phyloP scores from a whole-genome alignment of 2,113 vertebrate species.

The Hippocampus comes region DNA sequence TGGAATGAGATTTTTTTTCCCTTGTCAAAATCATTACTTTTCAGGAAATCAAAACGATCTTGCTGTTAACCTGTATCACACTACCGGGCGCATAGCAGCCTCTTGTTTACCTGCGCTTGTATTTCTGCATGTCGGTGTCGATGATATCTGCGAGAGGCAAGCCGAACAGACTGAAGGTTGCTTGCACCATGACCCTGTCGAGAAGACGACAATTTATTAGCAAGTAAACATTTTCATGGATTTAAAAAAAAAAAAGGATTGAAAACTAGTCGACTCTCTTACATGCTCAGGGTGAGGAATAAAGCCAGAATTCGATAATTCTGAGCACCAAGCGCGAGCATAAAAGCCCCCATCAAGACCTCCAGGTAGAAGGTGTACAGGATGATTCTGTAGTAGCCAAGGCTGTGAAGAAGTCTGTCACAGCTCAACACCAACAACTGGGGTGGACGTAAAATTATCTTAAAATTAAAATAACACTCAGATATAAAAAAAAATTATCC shows the following conservation, averaged over 20 bases:
- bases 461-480: no score
- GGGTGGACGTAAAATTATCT: constrained; percentile 5
- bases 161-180: constrained; percentile 84
- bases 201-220: neutral
- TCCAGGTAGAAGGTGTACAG: constrained; percentile 83
- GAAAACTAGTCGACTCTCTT: constrained; percentile 49
- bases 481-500: neutral
- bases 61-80: no score
- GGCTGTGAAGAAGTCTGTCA: constrained; percentile 71
- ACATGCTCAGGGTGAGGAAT: constrained; percentile 84
- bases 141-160: constrained; percentile 86
- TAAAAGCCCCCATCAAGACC: constrained; percentile 70
- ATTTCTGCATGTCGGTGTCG: constrained; percentile 79
- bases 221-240: neutral
- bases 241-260: neutral
- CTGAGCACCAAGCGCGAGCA: constrained; percentile 78
- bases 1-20: no score
- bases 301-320: constrained; percentile 79
- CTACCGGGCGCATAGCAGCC: no score
- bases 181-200: constrained; percentile 79
- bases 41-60: no score
- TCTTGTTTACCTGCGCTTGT: constrained; percentile 77
- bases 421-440: constrained; percentile 83
- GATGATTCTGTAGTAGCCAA: constrained; percentile 86
- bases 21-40: no score